A percentile compares a stretch with the other conserved stretches of the same genome.
phyloP scores from a whole-genome alignment of 2,797 vertebrate genomes.

The Uromys caudimaculatus region DNA sequence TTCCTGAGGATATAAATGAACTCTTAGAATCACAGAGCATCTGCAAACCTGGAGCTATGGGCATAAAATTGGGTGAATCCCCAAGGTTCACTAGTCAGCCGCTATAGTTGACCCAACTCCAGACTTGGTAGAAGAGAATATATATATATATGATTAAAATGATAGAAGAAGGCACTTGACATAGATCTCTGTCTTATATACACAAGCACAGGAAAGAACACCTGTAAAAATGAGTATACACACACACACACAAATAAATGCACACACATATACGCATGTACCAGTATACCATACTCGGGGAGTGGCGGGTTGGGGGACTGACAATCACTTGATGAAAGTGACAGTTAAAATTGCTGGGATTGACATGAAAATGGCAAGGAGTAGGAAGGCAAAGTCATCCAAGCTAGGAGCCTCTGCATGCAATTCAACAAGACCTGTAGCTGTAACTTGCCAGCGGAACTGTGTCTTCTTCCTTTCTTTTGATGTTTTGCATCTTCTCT shows the following conservation, averaged over 20 bases:
- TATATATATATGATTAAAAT: background rate
- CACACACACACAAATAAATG: background rate
- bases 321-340: background rate
- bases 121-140: background rate
- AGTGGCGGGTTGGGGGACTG: background rate
- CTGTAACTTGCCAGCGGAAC: background rate
- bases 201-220: background rate
- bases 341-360: background rate
- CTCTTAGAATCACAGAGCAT: background rate
- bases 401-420: background rate
- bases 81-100: background rate
- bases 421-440: background rate
- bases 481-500: background rate
- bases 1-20: background rate
- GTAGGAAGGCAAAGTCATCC: too few species aligned
- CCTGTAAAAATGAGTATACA: background rate
- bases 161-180: background rate
- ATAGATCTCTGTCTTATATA: background rate
- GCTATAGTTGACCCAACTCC: background rate
- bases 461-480: background rate
- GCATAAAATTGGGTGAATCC: background rate
- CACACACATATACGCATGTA: background rate
- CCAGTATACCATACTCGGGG: background rate
- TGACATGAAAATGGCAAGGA: background rate
- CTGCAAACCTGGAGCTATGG: background rate